Base-by-base conservation (phyloP, 2,888 invertebrate species). In the Disparrhopalites patrizii region DNA sequence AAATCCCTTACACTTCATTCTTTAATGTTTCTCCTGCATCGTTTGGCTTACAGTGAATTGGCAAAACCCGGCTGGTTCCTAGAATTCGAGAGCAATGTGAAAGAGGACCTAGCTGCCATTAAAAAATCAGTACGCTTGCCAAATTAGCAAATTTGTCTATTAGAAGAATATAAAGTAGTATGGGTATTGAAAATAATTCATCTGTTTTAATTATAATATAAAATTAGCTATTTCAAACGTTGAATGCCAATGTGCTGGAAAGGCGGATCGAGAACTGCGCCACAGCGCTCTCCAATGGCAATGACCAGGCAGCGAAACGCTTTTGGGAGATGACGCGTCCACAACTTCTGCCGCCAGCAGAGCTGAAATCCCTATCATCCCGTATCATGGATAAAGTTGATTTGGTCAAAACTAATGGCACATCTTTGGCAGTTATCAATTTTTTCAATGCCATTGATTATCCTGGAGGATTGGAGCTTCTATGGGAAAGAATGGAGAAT, bases 61-160 rank as follows among this genome's bases (percentile, higher is more conserved):
- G n/a, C 18, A n/a, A 28, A 31, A 4, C 31, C 54, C 30, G 30
- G 3, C 2, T 55, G 31, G 20, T 55, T 55, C 28, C 7, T 33
- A 1, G 54, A 55, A n/a, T 55, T 55, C 20, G 31, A 55, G 50
- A 51, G 30, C 8, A 15, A 31, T 28, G 27, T 28, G 28, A 50
- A 30, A 18, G 62, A 62, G 4, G 62, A 62, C 33, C 25, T 51
- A 5, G 13, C 31, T n/a, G 33, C 23, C 25, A 38, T 58, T 27
- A 58, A 62, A 18, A 30, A 28, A 36, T 62, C 62, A 2, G 58
- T 58, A 36, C 40, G 58, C n/a, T n/a, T n/a, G n/a, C n/a, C n/a
- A n/a, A n/a, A 18, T 43, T 43, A 18, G 43, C 15, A 3, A 13
- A 43, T 7, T 43, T 43, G n/a, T 43, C 43, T 18, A 43, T 3